Evolutionary conservation across 2,113 vertebrate species (phyloP).

Genomic region (Triplophysa dalaica): DNA sequence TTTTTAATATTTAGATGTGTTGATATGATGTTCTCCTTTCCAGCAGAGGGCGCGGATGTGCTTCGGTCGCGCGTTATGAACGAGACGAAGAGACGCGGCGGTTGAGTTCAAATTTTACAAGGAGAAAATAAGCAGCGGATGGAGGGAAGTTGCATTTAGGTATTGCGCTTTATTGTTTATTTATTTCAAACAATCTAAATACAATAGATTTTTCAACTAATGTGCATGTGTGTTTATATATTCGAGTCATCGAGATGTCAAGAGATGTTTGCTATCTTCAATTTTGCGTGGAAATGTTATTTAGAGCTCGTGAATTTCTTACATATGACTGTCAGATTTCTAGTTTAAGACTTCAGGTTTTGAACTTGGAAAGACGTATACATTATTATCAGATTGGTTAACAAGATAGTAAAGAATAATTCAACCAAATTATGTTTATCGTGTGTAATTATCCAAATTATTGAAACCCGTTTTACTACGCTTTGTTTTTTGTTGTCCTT

Average conservation of each 20-base stretch:
- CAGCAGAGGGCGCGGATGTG: background rate
- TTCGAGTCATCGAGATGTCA: background rate
- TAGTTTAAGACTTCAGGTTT: background rate
- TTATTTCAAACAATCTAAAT: too few species aligned
- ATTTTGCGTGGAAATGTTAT: background rate
- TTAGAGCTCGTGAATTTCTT: background rate
- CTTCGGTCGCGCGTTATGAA: background rate
- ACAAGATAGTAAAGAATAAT: too few species aligned
- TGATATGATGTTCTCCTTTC: background rate
- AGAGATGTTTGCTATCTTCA: background rate
- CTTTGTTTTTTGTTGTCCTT: too few species aligned
- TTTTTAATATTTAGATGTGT: background rate
- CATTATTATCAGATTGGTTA: too few species aligned
- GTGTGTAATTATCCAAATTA: too few species aligned
- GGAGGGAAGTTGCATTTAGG: conserved; percentile 20
- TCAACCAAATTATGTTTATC: too few species aligned
- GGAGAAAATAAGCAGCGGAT: background rate
- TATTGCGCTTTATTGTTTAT: background rate
- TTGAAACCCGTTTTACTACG: too few species aligned
- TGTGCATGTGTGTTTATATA: background rate
- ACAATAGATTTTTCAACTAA: background rate
- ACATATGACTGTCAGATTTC: background rate
- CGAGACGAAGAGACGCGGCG: conserved; percentile 6
- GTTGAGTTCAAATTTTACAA: conserved; percentile 30
- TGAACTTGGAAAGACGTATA: background rate